A percentile compares a stretch with the other conserved stretches of the same genome.
These are phyloP conservation scores for Ceratotherium simum DNA, from an alignment of 2,113 vertebrate species.

Conservation along the genomic window DNA sequence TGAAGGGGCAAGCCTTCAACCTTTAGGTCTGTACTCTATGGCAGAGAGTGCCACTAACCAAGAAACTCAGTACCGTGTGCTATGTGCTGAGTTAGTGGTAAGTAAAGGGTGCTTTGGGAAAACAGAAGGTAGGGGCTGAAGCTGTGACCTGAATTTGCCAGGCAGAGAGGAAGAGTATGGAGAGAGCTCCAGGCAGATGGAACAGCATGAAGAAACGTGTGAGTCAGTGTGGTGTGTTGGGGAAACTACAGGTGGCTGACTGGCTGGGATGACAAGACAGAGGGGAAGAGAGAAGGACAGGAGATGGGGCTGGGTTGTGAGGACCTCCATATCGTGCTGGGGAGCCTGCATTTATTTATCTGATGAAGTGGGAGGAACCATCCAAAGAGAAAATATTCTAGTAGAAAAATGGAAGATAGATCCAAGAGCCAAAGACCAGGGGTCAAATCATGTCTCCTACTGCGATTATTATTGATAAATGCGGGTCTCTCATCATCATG, in stretches of 20 bases:
- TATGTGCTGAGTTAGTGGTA: not conserved
- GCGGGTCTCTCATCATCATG: not conserved
- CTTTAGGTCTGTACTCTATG: not conserved
- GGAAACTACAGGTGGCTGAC: not conserved
- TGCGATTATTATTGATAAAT: not conserved
- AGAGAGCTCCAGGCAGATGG: not conserved
- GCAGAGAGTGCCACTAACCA: not conserved
- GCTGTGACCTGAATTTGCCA: not conserved
- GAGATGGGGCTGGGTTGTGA: not conserved
- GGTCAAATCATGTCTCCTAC: not conserved
- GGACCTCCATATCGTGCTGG: not conserved
- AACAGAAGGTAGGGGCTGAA: not conserved
- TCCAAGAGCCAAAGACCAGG: not conserved
- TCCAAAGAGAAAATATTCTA: not conserved
- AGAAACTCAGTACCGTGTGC: not conserved
- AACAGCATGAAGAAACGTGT: not conserved
- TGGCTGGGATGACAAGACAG: not conserved
- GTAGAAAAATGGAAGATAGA: conserved; percentile 1
- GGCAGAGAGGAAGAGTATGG: not conserved
- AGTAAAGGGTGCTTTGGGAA: not conserved
- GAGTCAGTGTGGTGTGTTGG: not conserved
- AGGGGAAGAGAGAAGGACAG: not conserved
- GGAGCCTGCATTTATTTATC: not conserved
- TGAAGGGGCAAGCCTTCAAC: not conserved
- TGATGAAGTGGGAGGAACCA: not conserved